These are phyloP conservation scores for Xestobium rufovillosum DNA, from an alignment of 2,888 invertebrate species.

Conservation along the genomic window DNA sequence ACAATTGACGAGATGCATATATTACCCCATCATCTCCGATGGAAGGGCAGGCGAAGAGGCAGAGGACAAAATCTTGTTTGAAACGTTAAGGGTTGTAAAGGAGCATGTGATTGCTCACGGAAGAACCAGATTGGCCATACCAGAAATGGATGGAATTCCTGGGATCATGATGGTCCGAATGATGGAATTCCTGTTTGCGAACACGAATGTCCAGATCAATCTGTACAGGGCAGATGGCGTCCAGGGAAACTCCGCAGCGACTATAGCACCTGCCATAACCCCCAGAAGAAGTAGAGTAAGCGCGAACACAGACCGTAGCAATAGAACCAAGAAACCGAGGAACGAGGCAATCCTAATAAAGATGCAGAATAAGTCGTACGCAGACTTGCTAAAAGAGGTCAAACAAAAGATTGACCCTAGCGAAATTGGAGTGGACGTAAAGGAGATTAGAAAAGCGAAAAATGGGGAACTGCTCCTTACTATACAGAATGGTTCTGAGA, in stretches of 20 bases:
- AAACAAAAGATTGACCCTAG: constrained; percentile 13
- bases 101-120: constrained; percentile 6
- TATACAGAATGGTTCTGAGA: constrained; percentile 12
- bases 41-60: not conserved
- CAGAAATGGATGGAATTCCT: constrained; percentile 12
- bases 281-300: constrained; percentile 2
- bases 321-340: constrained; percentile 4
- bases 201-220: constrained; percentile 9
- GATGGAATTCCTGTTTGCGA: constrained; percentile 13
- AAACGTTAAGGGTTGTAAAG: constrained; percentile 9
- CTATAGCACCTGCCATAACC: no score
- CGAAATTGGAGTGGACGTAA: constrained; percentile 11
- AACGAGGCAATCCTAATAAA: constrained; percentile 12
- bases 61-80: constrained; percentile 8
- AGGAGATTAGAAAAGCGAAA: constrained; percentile 1
- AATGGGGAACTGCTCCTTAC: constrained; percentile 8
- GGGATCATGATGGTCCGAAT: constrained; percentile 11
- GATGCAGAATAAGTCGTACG: constrained; percentile 13
- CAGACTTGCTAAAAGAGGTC: constrained; percentile 16
- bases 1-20: constrained; percentile 16
- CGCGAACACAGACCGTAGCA: not conserved
- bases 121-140: constrained; percentile 10
- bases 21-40: constrained; percentile 11
- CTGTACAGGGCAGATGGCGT: not conserved
- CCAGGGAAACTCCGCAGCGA: no score